phyloP scores from a whole-genome alignment of 2,888 invertebrate genomes.

The Perdita meconis region DNA sequence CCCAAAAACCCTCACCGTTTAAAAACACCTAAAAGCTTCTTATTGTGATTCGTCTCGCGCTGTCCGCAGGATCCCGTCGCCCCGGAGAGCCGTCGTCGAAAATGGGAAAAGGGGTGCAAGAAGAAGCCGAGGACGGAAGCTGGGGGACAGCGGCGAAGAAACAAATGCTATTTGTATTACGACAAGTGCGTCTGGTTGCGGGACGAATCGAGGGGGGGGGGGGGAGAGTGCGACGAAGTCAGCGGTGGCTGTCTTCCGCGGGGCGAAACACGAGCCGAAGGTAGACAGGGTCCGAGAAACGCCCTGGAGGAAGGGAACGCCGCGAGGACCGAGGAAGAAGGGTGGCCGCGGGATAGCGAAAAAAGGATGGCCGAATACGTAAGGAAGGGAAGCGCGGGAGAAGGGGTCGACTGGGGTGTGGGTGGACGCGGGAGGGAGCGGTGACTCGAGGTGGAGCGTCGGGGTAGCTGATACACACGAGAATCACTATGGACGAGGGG shows the following conservation, averaged over 20 bases:
- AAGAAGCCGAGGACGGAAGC: neutral
- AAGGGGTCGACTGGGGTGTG: neutral
- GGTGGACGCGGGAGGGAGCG: constrained; percentile 32
- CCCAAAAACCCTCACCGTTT: neutral
- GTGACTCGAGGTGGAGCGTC: constrained; percentile 44
- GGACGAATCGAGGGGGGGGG: neutral
- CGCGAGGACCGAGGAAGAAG: constrained; percentile 5
- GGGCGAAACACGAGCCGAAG: constrained; percentile 27
- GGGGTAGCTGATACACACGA: constrained; percentile 61
- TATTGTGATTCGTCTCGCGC: neutral
- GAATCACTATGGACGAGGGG: constrained; percentile 77
- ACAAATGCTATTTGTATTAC: constrained; percentile 20
- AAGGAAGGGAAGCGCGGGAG: constrained; percentile 21
- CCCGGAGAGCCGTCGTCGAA: neutral
- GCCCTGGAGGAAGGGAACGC: constrained; percentile 4
- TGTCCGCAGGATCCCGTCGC: neutral
- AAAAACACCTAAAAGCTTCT: neutral
- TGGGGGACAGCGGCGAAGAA: neutral
- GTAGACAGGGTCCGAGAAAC: constrained; percentile 28
- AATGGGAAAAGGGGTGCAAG: neutral
- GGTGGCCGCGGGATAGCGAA: constrained; percentile 2
- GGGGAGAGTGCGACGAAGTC: neutral
- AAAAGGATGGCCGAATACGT: constrained; percentile 28
- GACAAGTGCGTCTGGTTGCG: neutral
- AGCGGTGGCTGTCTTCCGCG: neutral